phyloP scores from a whole-genome alignment of 2,888 invertebrate genomes.

The Dicycla oo region DNA sequence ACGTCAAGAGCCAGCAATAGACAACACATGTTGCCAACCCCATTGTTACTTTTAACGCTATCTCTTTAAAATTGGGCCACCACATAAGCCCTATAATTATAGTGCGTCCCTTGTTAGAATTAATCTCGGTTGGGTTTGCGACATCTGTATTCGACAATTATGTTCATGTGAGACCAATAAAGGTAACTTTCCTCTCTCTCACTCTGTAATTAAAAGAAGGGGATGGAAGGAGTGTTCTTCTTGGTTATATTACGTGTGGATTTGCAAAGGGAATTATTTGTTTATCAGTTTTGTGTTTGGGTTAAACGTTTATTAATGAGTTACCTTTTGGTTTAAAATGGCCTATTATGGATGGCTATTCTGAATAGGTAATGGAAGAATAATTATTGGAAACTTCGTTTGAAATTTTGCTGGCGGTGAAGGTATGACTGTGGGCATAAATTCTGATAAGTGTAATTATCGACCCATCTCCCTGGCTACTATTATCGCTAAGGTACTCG shows the following conservation, averaged over 20 bases:
- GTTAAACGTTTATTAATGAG: constrained; percentile 63
- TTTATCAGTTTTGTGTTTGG: constrained; percentile 65
- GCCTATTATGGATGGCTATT: constrained; percentile 22
- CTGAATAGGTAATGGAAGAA: constrained; percentile 13
- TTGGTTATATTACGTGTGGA: constrained; percentile 66
- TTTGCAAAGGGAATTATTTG: constrained; percentile 67
- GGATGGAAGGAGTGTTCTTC: constrained; percentile 54
- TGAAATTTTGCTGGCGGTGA: background rate
- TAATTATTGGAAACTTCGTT: background rate
- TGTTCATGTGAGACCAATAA: constrained; percentile 83
- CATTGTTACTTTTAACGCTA: background rate
- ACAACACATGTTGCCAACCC: too few species aligned
- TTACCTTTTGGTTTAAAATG: constrained; percentile 48
- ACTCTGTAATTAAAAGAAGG: constrained; percentile 44
- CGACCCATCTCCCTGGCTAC: too few species aligned
- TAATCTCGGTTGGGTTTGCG: constrained; percentile 85
- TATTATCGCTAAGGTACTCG: too few species aligned
- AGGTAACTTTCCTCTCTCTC: constrained; percentile 60
- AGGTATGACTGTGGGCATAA: background rate
- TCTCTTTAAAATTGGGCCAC: constrained; percentile 61
- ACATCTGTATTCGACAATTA: constrained; percentile 89
- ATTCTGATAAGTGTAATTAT: too few species aligned
- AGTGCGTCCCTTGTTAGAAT: constrained; percentile 88
- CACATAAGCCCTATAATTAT: constrained; percentile 80
- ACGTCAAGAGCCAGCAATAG: too few species aligned